Evolutionary conservation across 2,113 vertebrate species (phyloP), one percentile per base, ranked within the genome.

Genomic region (Myotis brandtii): DNA sequence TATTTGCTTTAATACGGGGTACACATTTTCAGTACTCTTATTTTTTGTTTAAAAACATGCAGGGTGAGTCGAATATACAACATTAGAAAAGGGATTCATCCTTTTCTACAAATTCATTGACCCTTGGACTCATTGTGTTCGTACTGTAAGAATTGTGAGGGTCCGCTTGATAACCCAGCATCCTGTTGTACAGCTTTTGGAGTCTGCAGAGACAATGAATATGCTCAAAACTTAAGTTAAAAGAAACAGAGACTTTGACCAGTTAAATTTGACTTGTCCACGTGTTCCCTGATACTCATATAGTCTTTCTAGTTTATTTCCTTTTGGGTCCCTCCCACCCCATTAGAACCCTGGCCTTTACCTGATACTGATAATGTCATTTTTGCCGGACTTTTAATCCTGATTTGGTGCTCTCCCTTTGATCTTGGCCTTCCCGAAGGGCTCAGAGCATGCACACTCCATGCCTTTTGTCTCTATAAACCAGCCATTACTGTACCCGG

Each of bases 21-120:
- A 52, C 0, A 5, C 1, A 9, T 10, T 77, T 81, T 59, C 12
- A 67, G 0, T 52, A 86, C 9, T 66, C 6, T 27, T 43, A 10
- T 25, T 56, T 70, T 84, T 73, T 4, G 86, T 52, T 95, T 70
- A 43, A 90, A 96, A 86, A 50, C 3, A 59, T 86, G 76, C 17
- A 88, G 80, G 27, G 9, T 81, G 56, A 76, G 75, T 92, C 46
- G 93, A 0, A n/a, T 59, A 67, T 18, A 37, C 23, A 87, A 46
- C 89, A 43, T 25, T 79, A 54, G 56, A 76, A 83, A 66, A 86
- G 48, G 40, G 54, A 23, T 79, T 20, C 9, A 16, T 72, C 43
- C 77, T 43, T n/a, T 82, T 83, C 40, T 46, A 80, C 10, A 64
- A 40, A 62, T 50, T 80, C 30, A 30, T 85, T 81, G 23, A 40